Percentiles rank a stretch among this genome's conserved stretches.
phyloP scores from a whole-genome alignment of 2,888 invertebrate genomes.

The Chydorus sphaericus region DNA sequence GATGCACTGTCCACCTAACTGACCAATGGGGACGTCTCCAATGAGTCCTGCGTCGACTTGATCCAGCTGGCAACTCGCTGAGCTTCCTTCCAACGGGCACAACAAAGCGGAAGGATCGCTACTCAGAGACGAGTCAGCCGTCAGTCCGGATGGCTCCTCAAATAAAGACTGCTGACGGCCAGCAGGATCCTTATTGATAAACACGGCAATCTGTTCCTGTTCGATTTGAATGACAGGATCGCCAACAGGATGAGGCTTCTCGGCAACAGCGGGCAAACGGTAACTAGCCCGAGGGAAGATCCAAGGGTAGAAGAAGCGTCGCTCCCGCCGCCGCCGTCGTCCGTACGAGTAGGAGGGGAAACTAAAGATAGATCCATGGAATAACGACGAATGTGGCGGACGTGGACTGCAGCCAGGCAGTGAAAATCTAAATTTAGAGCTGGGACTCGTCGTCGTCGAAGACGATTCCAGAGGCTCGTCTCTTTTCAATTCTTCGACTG shows the following conservation, averaged over 20 bases:
- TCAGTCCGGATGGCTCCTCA: too few species aligned
- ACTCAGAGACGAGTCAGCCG: too few species aligned
- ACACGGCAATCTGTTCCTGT: too few species aligned
- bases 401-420: conserved; percentile 11
- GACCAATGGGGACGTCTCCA: too few species aligned
- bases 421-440: conserved; percentile 10
- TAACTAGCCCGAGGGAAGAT: neutral
- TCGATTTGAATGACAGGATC: neutral
- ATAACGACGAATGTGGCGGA: conserved; percentile 11
- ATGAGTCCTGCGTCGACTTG: too few species aligned
- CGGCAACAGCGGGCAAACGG: conserved; percentile 8
- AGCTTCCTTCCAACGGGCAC: too few species aligned
- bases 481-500: conserved; percentile 7
- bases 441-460: neutral
- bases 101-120: too few species aligned
- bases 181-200: too few species aligned
- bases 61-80: too few species aligned
- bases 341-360: neutral
- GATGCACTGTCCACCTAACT: too few species aligned
- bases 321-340: conserved; percentile 24
- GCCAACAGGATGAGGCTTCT: conserved; percentile 10
- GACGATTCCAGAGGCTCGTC: neutral
- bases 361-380: conserved; percentile 15
- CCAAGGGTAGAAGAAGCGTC: conserved; percentile 3
- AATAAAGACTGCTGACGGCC: too few species aligned